These are phyloP conservation scores for Pseudochirops corinnae DNA, from an alignment of 2,797 vertebrate species.

Conservation along the genomic window DNA sequence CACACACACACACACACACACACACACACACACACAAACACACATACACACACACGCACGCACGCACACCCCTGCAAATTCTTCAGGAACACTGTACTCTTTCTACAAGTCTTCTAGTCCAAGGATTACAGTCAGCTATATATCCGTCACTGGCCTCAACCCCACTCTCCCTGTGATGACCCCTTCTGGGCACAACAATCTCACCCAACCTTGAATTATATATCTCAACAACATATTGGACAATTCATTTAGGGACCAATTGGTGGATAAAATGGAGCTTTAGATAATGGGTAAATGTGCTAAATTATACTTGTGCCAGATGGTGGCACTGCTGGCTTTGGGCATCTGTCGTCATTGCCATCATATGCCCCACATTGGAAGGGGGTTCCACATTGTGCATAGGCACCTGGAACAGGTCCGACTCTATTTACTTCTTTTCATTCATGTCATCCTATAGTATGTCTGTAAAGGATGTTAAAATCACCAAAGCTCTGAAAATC, in stretches of 20 bases:
- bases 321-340: constrained; percentile 66
- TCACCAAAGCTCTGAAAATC: neutral
- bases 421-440: too few species aligned
- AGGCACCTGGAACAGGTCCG: neutral
- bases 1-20: neutral
- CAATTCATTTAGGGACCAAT: neutral
- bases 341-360: neutral
- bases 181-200: neutral
- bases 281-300: neutral
- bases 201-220: neutral
- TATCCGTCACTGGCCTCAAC: neutral
- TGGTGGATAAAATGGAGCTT: neutral
- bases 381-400: neutral
- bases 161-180: neutral
- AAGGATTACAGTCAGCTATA: neutral
- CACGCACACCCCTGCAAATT: neutral
- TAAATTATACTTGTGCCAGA: constrained; percentile 22
- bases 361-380: neutral
- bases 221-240: accelerated
- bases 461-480: too few species aligned
- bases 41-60: neutral
- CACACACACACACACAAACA: neutral
- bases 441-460: too few species aligned
- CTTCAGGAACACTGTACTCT: neutral
- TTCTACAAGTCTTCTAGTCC: neutral